A percentile compares a stretch with the other conserved stretches of the same genome.
phyloP scores from a whole-genome alignment of 2,113 vertebrate genomes.

The Cariama cristata region DNA sequence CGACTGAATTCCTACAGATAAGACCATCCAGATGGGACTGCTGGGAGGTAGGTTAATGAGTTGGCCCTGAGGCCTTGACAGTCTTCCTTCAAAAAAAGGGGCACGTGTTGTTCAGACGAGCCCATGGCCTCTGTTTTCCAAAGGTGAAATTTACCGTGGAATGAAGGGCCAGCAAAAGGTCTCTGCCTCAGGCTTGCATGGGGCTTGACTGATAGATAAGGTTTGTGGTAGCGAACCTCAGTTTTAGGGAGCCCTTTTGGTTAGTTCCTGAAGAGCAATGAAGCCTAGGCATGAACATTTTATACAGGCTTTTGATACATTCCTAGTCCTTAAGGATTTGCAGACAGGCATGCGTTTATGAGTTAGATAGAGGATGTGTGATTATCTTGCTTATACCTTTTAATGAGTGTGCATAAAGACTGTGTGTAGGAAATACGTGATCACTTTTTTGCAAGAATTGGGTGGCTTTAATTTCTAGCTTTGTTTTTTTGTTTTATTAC shows the following conservation, averaged over 20 bases:
- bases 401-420: not conserved
- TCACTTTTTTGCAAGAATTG: not conserved
- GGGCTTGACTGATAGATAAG: not conserved
- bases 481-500: not conserved
- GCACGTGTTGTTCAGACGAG: constrained; percentile 8
- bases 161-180: not conserved
- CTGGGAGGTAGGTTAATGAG: constrained; percentile 50
- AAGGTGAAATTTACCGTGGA: constrained; percentile 31
- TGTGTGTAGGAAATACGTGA: rapidly evolving
- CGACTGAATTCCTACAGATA: constrained; percentile 44
- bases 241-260: not conserved
- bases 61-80: constrained; percentile 17
- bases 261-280: not conserved
- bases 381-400: not conserved
- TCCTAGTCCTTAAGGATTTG: not conserved
- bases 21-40: constrained; percentile 61
- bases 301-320: not conserved
- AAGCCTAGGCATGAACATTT: not conserved
- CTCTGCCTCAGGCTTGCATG: not conserved
- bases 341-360: not conserved
- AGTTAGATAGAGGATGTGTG: not conserved
- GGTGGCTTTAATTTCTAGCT: not conserved
- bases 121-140: not conserved
- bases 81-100: not conserved
- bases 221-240: not conserved